Evolutionary conservation across 1,140 invertebrate genomes (phyloP).

Genomic region (Aphelinus atriplicis): DNA sequence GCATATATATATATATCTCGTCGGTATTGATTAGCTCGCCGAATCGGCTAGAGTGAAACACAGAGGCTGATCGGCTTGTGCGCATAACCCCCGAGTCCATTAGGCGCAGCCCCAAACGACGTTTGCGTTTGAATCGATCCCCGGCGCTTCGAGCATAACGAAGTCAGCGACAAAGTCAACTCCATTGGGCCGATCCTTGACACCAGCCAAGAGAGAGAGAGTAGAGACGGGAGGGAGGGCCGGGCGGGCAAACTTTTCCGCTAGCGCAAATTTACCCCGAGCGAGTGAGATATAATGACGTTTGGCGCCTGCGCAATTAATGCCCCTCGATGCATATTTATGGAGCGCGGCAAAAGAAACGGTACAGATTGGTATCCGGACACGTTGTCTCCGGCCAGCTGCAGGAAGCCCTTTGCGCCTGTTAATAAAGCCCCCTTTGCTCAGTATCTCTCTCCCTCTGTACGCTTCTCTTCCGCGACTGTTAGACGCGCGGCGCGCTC

Average conservation of each 20-base stretch:
- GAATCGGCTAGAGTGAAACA: no score
- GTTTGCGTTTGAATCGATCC: conserved; percentile 20
- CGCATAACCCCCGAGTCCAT: no score
- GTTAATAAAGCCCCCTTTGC: conserved; percentile 25
- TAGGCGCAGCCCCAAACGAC: background rate
- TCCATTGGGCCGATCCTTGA: no score
- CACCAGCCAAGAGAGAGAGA: no score
- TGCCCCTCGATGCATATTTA: conserved; percentile 52
- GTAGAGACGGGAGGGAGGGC: no score
- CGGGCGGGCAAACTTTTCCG: conserved; percentile 14
- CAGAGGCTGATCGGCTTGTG: no score
- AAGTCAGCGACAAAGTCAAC: no score
- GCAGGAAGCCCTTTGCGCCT: conserved; percentile 25
- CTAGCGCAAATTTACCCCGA: conserved; percentile 18
- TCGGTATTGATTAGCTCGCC: no score
- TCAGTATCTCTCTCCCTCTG: background rate
- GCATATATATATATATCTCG: no score
- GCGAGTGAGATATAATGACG: conserved; percentile 18
- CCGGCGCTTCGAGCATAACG: background rate
- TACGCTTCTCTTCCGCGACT: background rate
- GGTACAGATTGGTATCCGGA: conserved; percentile 59
- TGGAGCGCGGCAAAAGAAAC: conserved; percentile 51
- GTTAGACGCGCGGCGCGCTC: background rate
- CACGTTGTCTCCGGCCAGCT: conserved; percentile 37
- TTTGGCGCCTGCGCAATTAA: conserved; percentile 38